Conservation (phyloP, 1,140 invertebrate genomes). For the Nilaparvata lugens region DNA sequence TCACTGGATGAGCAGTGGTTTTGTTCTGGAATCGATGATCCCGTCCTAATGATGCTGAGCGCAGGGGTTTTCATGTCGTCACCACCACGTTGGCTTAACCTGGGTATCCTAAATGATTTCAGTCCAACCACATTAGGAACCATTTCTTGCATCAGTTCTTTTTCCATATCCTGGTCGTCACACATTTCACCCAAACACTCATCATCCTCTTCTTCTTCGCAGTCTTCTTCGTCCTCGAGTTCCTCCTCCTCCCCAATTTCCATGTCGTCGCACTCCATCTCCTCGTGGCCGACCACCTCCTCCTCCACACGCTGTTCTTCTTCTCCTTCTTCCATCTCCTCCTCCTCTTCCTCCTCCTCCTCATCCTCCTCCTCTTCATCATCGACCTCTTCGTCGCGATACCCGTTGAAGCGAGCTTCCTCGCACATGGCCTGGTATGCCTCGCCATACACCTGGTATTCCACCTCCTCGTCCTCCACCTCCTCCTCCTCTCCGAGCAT, state of each 20-base stretch:
- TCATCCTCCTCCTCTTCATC: no score
- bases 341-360: neutral
- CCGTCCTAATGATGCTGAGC: no score
- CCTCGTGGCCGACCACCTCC: neutral
- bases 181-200: neutral
- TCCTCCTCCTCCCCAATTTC: neutral
- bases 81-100: no score
- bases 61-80: no score
- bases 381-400: slow-evolving; percentile 2
- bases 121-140: no score
- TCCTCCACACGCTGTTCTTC: neutral
- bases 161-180: neutral
- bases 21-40: no score
- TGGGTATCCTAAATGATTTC: no score
- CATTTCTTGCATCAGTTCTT: no score
- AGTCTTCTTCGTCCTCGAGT: neutral
- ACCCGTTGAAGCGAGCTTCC: neutral
- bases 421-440: neutral
- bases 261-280: neutral
- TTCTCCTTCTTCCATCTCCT: neutral
- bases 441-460: neutral
- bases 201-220: neutral
- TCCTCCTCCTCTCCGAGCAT: slow-evolving; percentile 17
- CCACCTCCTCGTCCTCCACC: slow-evolving; percentile 10
- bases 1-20: no score